Percentiles rank a stretch among this genome's conserved stretches.
These are phyloP conservation scores for Andrena camellia DNA, from an alignment of 2,888 invertebrate species.

Conservation along the genomic window DNA sequence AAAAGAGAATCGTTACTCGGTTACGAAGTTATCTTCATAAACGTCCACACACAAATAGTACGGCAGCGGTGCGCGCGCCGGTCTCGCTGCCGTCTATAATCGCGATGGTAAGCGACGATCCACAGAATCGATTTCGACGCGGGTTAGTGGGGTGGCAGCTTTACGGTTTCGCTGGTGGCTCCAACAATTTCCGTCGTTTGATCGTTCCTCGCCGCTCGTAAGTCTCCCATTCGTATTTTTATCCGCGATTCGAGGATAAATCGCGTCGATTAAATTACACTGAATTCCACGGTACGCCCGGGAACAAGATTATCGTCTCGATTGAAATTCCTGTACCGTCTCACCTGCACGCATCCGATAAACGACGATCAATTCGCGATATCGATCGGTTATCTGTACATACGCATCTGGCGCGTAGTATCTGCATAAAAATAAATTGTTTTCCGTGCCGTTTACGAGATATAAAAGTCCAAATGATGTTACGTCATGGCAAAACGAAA, in stretches of 20 bases:
- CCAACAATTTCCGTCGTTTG: slow-evolving; percentile 71
- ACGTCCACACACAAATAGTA: slow-evolving; percentile 47
- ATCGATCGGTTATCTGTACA: no score
- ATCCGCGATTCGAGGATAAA: slow-evolving; percentile 9
- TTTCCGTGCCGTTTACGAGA: not conserved
- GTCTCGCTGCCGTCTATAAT: slow-evolving; percentile 28
- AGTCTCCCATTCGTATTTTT: slow-evolving; percentile 38
- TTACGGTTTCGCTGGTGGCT: slow-evolving; percentile 67
- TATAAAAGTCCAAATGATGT: not conserved
- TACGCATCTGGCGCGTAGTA: not conserved
- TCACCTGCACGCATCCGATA: no score
- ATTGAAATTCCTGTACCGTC: no score
- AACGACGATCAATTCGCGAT: no score
- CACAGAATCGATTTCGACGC: slow-evolving; percentile 68
- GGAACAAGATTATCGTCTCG: no score
- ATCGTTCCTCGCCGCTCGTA: slow-evolving; percentile 66
- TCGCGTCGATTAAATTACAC: not conserved
- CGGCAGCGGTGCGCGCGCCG: slow-evolving; percentile 20
- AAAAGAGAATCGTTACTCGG: slow-evolving; percentile 53
- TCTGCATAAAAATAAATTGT: not conserved
- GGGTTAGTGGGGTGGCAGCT: slow-evolving; percentile 54
- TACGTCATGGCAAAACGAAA: not conserved
- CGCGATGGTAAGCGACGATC: slow-evolving; percentile 58
- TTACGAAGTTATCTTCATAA: slow-evolving; percentile 61
- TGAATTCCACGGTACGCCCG: not conserved